phyloP scores from a whole-genome alignment of 2,113 vertebrate species.

The Rana temporaria region DNA sequence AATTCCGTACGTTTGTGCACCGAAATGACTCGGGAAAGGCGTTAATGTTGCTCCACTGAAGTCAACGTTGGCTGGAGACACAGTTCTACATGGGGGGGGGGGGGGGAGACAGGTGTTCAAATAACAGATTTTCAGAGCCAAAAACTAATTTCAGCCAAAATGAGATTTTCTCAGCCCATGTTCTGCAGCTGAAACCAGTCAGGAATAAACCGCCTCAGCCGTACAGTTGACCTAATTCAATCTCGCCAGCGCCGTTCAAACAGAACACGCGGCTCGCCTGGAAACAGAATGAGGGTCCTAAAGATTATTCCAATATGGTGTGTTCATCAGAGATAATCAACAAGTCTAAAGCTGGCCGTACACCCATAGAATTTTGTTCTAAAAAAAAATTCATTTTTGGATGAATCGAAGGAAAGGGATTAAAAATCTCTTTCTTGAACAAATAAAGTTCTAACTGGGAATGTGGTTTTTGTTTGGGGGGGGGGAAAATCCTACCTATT shows the following conservation, averaged over 20 bases:
- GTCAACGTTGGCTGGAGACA: not conserved
- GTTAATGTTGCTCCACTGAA: not conserved
- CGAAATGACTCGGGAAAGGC: too few species aligned
- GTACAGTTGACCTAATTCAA: conserved; percentile 14
- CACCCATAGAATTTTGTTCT: too few species aligned
- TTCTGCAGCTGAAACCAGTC: not conserved
- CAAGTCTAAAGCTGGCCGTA: too few species aligned
- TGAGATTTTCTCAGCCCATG: conserved; percentile 15
- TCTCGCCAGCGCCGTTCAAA: not conserved
- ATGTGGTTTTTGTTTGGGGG: too few species aligned
- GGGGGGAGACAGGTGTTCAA: not conserved
- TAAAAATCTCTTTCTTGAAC: too few species aligned
- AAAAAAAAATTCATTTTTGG: too few species aligned
- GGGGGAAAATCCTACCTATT: too few species aligned
- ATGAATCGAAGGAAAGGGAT: too few species aligned
- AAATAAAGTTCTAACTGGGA: too few species aligned
- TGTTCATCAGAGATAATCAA: too few species aligned
- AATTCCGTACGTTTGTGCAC: too few species aligned
- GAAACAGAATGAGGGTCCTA: not conserved
- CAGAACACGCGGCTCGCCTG: not conserved
- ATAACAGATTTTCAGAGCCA: conserved; percentile 33
- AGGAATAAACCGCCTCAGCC: not conserved
- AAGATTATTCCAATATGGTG: not conserved
- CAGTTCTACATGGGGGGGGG: not conserved
- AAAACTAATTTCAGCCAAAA: conserved; percentile 39